Conservation (phyloP, 2,888 invertebrate species). For the Ophion obscuratus region DNA sequence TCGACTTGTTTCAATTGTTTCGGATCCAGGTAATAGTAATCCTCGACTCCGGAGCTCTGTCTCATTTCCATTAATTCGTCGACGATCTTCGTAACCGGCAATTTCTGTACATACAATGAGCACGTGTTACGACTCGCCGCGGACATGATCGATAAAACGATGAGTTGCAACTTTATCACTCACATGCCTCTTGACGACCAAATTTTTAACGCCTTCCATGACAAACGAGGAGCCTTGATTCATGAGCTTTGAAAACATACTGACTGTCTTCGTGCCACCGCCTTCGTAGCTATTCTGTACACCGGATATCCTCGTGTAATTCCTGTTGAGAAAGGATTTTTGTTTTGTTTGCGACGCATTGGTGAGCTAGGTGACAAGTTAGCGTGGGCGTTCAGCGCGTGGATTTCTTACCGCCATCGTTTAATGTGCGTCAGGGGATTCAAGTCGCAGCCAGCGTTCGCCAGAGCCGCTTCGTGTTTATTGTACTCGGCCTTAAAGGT, state of each 20-base stretch:
- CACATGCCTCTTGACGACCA: constrained; percentile 98
- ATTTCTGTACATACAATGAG: constrained; percentile 87
- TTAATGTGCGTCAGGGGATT: constrained; percentile 94
- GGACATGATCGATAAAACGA: neutral
- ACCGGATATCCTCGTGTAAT: constrained; percentile 91
- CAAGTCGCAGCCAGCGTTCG: constrained; percentile 93
- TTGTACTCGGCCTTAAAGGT: constrained; percentile 89
- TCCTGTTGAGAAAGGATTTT: constrained; percentile 83
- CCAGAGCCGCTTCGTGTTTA: constrained; percentile 92
- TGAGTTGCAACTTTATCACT: constrained; percentile 81
- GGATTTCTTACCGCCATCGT: constrained; percentile 91
- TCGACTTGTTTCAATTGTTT: constrained; percentile 93
- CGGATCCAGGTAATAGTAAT: constrained; percentile 97
- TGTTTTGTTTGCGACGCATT: neutral
- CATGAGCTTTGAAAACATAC: constrained; percentile 99
- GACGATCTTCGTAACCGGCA: constrained; percentile 96
- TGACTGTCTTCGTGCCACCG: constrained; percentile 97
- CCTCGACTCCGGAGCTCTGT: constrained; percentile 91
- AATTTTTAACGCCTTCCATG: constrained; percentile 99
- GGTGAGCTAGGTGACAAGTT: neutral
- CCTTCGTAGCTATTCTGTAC: constrained; percentile 94
- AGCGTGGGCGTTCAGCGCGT: neutral
- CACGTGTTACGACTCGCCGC: neutral
- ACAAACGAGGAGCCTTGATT: constrained; percentile 99
- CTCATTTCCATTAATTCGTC: constrained; percentile 95